Percentiles rank a stretch among this genome's conserved stretches.
phyloP scores from a whole-genome alignment of 2,113 vertebrate species.

The Cephalopholis sonnerati region DNA sequence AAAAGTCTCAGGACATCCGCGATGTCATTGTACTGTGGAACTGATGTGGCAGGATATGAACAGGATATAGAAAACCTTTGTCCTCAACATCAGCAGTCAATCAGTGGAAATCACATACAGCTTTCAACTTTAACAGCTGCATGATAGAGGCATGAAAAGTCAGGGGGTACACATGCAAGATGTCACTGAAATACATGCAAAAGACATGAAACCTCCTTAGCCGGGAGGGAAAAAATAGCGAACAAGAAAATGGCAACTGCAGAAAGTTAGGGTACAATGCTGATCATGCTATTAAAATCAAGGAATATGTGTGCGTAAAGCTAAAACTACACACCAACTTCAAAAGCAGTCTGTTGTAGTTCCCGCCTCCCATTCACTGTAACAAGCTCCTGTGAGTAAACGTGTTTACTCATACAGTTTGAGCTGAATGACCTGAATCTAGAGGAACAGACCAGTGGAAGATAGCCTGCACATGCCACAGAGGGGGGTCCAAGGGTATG shows the following conservation, averaged over 20 bases:
- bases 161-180: background rate
- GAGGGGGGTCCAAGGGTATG: conserved; percentile 12
- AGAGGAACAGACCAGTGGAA: conserved; percentile 23
- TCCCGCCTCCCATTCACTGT: background rate
- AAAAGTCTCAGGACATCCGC: background rate
- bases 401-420: conserved; percentile 23
- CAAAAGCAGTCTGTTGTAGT: background rate
- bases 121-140: background rate
- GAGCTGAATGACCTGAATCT: conserved; percentile 48
- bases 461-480: conserved; percentile 25
- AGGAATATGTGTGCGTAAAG: background rate
- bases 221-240: background rate
- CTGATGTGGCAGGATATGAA: background rate
- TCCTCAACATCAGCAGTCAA: background rate
- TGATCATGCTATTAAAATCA: background rate
- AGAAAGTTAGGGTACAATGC: background rate
- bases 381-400: conserved; percentile 23
- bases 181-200: background rate
- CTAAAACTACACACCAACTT: background rate
- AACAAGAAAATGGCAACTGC: background rate
- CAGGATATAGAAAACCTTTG: background rate
- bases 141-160: background rate
- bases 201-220: background rate
- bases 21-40: background rate
- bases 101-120: background rate